Base-by-base conservation (phyloP, 92 coral and sea anemone species). In the Phenganax stokvisi region DNA sequence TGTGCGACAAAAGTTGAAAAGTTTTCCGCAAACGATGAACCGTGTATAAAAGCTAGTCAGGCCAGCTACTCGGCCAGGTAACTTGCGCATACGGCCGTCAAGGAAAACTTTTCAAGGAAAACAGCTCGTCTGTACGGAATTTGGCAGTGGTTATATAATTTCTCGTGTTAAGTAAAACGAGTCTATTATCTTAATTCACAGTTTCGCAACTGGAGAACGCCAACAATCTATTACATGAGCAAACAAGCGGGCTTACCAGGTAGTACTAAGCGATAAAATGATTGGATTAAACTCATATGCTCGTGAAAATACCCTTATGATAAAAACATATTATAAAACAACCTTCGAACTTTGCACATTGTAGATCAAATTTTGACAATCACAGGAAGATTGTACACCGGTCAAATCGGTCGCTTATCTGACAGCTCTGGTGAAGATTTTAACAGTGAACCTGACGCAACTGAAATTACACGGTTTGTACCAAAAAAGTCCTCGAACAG, bases 231-330 rank as follows among this genome's bases (percentile, higher is more conserved):
- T 8, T 66, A 76, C 0, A 16, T 89, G 1, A 73, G 88, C 15
- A 90, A 87, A 55, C 75, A 90, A 88, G 88, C 85, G 59, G 97
- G 90, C 10, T 54, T 86, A 61, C 91, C 97, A 73, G 97, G 97
- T 89, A 83, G 51, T 76, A 55, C 27, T 9, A 67, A 9, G 61
- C 13, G 8, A 10, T 15, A 58, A 13, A 59, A 59, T 61, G 27
- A 61, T 61, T 61, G 67, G 25, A 12, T 8, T 12, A 61, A 13
- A 28, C 25, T 61, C 72, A 15, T 37, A 37, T 59, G 27, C 27
- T 7, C n/a, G 7, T 59, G 27, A 13, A 25, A 59, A 59, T 25
- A 59, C 27, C 65, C 16, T 59, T 25, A 59, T 13, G 16, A 62
- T 27, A 3, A 11, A 20, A 6, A 7, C 16, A n/a, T 56, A 59